phyloP scores from a whole-genome alignment of 1,140 invertebrate species.

The Sesamia nonagrioides region DNA sequence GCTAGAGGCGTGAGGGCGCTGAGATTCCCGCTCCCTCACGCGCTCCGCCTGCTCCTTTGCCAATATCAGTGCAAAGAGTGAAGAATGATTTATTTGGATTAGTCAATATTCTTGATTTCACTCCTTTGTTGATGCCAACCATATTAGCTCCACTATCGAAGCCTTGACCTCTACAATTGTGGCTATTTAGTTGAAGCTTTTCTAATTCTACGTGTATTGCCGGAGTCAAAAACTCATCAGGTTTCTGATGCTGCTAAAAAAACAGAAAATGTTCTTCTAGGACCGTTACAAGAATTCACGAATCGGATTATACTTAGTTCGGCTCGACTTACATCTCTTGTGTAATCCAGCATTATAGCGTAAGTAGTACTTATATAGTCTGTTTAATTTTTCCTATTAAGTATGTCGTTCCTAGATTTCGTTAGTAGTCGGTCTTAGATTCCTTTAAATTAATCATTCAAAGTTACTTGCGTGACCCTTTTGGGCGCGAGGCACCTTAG shows the following conservation, averaged over 20 bases:
- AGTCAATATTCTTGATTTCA: slow-evolving; percentile 56
- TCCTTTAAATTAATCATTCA: no score
- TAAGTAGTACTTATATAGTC: slow-evolving; percentile 63
- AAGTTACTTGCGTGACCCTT: no score
- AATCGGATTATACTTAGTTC: slow-evolving; percentile 58
- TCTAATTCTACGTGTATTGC: slow-evolving; percentile 51
- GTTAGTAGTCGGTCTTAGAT: no score
- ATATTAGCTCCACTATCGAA: slow-evolving; percentile 64
- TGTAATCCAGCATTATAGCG: slow-evolving; percentile 54
- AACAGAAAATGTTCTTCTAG: slow-evolving; percentile 57
- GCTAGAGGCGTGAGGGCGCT: slow-evolving; percentile 57
- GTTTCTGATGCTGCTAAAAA: slow-evolving; percentile 59
- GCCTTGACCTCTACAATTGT: slow-evolving; percentile 56
- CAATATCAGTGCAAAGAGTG: slow-evolving; percentile 54
- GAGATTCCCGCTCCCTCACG: no score
- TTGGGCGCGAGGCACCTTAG: no score
- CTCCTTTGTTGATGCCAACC: slow-evolving; percentile 59
- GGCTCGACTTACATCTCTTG: slow-evolving; percentile 48
- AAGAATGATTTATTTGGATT: slow-evolving; percentile 56
- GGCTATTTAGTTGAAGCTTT: slow-evolving; percentile 53
- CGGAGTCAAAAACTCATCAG: slow-evolving; percentile 58
- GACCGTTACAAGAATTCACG: slow-evolving; percentile 52
- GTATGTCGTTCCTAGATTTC: no score
- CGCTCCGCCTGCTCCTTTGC: no score
- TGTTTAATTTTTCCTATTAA: slow-evolving; percentile 59